A percentile compares a stretch with the other conserved stretches of the same genome.
These are phyloP conservation scores for Odontesthes bonariensis DNA, from an alignment of 2,113 vertebrate genomes.

Conservation along the genomic window DNA sequence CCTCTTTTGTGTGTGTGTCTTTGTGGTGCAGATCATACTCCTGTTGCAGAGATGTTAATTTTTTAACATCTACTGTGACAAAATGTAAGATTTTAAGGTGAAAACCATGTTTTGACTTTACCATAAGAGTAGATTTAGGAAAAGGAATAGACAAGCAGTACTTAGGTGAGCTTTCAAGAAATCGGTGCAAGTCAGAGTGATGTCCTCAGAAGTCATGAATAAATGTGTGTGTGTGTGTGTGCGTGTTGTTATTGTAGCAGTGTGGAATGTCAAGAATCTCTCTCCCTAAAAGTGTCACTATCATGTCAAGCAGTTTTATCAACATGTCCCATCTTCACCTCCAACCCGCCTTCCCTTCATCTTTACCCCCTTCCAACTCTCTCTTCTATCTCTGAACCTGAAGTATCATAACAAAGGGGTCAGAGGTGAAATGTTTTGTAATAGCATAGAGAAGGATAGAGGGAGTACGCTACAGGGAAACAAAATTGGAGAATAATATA, in stretches of 20 bases:
- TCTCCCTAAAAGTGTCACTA: conserved; percentile 55
- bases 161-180: too few relatives aligned
- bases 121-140: too few relatives aligned
- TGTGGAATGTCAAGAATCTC: conserved; percentile 58
- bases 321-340: conserved; percentile 47
- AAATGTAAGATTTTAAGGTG: too few relatives aligned
- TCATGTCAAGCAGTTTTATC: conserved; percentile 63
- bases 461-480: too few relatives aligned
- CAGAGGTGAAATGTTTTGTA: conserved; percentile 49
- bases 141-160: too few relatives aligned
- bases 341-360: conserved; percentile 5
- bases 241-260: conserved; percentile 29
- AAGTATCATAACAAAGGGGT: conserved; percentile 43
- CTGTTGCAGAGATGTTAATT: too few relatives aligned
- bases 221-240: conserved; percentile 3
- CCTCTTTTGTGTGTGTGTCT: too few relatives aligned
- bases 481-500: too few relatives aligned
- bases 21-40: too few relatives aligned
- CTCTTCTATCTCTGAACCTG: conserved; percentile 31
- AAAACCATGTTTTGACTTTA: too few relatives aligned
- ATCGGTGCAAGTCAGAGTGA: background rate
- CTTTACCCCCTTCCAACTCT: conserved; percentile 6
- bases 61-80: too few relatives aligned
- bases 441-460: too few relatives aligned
- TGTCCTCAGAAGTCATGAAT: background rate